Percentiles rank a stretch among this genome's conserved stretches.
Conservation (phyloP, 1,140 invertebrate genomes). For the Temnothorax longispinosus region DNA sequence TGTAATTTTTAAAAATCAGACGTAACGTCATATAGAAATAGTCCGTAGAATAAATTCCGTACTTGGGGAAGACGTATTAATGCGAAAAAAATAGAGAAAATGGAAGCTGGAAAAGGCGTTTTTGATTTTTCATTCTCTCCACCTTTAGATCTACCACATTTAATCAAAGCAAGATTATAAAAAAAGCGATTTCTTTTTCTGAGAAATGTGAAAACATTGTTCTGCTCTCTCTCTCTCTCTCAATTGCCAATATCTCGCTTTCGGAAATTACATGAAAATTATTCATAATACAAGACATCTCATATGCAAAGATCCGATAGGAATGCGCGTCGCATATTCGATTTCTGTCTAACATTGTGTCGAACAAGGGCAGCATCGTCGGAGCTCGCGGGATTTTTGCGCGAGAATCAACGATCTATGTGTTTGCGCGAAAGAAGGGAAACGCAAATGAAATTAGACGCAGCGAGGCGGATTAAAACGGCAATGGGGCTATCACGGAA, state of each 20-base stretch:
- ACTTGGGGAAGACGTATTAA: background rate
- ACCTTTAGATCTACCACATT: background rate
- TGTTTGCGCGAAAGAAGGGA: conserved; percentile 20
- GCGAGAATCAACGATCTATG: conserved; percentile 7
- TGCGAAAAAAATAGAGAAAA: background rate
- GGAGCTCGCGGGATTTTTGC: conserved; percentile 4
- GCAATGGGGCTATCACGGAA: conserved; percentile 8
- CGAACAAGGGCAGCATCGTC: background rate
- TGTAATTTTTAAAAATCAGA: background rate
- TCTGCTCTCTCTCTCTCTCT: background rate
- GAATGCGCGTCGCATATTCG: conserved; percentile 1
- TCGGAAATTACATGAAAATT: conserved; percentile 14
- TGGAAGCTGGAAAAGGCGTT: background rate
- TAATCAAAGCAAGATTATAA: background rate
- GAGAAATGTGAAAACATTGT: background rate
- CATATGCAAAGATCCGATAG: background rate
- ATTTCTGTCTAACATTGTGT: background rate
- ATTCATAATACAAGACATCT: background rate
- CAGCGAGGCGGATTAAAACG: conserved; percentile 40
- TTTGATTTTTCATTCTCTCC: background rate
- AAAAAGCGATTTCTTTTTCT: background rate
- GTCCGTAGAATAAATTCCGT: background rate
- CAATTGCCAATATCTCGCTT: background rate
- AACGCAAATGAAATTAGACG: conserved; percentile 46
- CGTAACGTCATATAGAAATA: background rate